Evolutionary conservation across 2,888 invertebrate species (phyloP), one percentile per base, ranked within the genome.

Genomic region (Rhabditoides inermis): DNA sequence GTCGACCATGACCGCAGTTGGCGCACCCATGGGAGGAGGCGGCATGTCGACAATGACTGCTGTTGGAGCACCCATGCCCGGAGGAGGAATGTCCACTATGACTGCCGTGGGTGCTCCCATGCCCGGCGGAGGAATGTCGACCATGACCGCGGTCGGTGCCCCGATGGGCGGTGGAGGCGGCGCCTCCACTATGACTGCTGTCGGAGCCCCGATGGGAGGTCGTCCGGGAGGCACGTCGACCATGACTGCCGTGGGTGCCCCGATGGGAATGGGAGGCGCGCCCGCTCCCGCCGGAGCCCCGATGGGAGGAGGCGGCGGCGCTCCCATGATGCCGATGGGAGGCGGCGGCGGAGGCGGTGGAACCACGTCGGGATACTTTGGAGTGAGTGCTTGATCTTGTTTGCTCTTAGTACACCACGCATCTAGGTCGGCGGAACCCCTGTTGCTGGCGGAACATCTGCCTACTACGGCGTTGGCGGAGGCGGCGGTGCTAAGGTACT

Each of bases 251-350:
- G 39, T 39, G 15, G 39, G 39, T 12, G 20, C 20, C 6, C 39
- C 39, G 18, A 39, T 39, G 39, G 39, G 39, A n/a, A 18, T 10
- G 6, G 39, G 39, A 12, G 18, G 15, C 18, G 18, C 18, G 39
- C 10, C 39, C 20, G 39, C 39, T 6, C 6, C 18, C 39, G n/a
- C n/a, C n/a, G 39, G 39, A n/a, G 20, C 20, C 6, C 39, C 39
- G 18, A 39, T 39, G 39, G 39, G 39, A n/a, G 39, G 39, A 10
- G 39, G 39, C n/a, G n/a, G n/a, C n/a, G n/a, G n/a, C n/a, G n/a
- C n/a, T n/a, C n/a, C n/a, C n/a, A n/a, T n/a, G n/a, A n/a, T n/a
- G n/a, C n/a, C n/a, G n/a, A n/a, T n/a, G n/a, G n/a, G n/a, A n/a
- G n/a, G n/a, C 10, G 39, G 39, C 39, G 39, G 39, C 20, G 39